phyloP scores from a whole-genome alignment of 2,113 vertebrate genomes.

The Gymnocephalus cernua region DNA sequence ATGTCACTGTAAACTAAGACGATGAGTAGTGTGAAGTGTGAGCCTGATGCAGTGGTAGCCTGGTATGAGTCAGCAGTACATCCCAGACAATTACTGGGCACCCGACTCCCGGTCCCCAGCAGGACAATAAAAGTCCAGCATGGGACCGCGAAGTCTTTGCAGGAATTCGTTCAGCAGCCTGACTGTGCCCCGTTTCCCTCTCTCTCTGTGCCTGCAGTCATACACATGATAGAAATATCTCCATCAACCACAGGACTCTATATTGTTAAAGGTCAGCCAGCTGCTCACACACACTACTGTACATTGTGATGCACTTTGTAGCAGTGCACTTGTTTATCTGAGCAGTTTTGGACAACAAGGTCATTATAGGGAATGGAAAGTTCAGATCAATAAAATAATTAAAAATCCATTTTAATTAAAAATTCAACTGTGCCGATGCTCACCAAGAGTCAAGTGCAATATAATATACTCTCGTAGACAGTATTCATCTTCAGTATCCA shows the following conservation, averaged over 20 bases:
- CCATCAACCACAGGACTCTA: background rate
- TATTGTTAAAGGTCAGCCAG: conserved; percentile 7
- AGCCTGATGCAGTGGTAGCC: conserved; percentile 37
- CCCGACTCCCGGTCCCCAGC: conserved; percentile 30
- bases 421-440: conserved; percentile 2
- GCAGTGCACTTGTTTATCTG: background rate
- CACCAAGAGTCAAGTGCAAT: background rate
- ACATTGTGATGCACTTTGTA: background rate
- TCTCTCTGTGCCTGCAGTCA: conserved; percentile 4
- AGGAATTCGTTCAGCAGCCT: conserved; percentile 39
- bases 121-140: conserved; percentile 43
- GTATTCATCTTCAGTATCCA: background rate
- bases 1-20: conserved; percentile 23
- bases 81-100: conserved; percentile 52
- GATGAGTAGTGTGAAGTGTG: conserved; percentile 29
- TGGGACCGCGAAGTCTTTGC: conserved; percentile 33
- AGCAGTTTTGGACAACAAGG: conserved; percentile 12
- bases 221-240: conserved; percentile 28
- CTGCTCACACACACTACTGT: conserved; percentile 22
- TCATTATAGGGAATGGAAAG: conserved; percentile 18
- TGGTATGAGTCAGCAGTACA: conserved; percentile 68
- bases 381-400: conserved; percentile 29
- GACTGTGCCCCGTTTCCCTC: background rate
- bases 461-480: background rate
- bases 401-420: conserved; percentile 3